Conservation (phyloP, 1,140 invertebrate genomes). For the Sitodiplosis mosellana region DNA sequence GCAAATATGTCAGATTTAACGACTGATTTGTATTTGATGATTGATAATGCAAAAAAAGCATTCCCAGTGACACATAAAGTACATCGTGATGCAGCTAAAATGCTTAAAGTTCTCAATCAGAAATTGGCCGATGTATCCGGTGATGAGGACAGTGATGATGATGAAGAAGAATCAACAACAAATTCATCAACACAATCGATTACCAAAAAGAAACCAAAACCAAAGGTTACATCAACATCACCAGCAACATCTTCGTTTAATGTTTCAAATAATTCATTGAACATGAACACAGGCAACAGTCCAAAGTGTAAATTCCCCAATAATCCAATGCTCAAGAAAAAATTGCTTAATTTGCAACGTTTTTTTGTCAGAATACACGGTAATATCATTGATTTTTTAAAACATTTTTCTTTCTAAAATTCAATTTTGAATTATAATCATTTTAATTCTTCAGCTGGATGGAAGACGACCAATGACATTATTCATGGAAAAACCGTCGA, state of each 20-base stretch:
- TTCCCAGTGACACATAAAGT: conserved; percentile 71
- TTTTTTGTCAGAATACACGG: conserved; percentile 57
- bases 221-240: neutral
- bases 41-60: conserved; percentile 91
- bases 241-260: conserved; percentile 17
- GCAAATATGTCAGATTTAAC: conserved; percentile 73
- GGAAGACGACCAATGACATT: conserved; percentile 72
- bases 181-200: neutral
- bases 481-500: conserved; percentile 93
- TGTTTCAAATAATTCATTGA: conserved; percentile 7
- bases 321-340: conserved; percentile 49
- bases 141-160: conserved; percentile 17
- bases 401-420: too few relatives aligned
- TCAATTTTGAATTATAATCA: conserved; percentile 4
- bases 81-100: conserved; percentile 41
- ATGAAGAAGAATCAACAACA: conserved; percentile 10
- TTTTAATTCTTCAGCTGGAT: conserved; percentile 30
- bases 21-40: conserved; percentile 95
- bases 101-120: conserved; percentile 24
- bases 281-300: conserved; percentile 19
- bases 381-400: too few relatives aligned
- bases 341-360: conserved; percentile 52
- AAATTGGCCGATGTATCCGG: conserved; percentile 21
- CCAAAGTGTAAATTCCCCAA: conserved; percentile 26
- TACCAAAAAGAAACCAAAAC: conserved; percentile 17